A percentile compares a stretch with the other conserved stretches of the same genome.
phyloP scores from a whole-genome alignment of 2,797 vertebrate genomes.

The Etheostoma nigrum region DNA sequence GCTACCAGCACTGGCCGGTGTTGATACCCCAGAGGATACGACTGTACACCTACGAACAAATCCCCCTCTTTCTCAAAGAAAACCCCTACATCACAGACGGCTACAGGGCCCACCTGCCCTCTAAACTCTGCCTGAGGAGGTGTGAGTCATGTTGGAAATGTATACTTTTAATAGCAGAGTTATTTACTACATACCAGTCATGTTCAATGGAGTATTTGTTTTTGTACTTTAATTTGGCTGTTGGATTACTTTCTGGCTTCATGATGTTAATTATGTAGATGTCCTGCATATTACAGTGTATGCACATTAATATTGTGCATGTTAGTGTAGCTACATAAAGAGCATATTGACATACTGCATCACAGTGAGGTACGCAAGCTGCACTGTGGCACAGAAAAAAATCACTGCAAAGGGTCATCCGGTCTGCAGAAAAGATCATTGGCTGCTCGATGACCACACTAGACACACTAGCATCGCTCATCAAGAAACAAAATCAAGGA shows the following conservation, averaged over 20 bases:
- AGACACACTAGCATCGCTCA: too few relatives aligned
- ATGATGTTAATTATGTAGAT: not conserved
- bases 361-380: too few relatives aligned
- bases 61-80: constrained; percentile 94
- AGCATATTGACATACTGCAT: too few relatives aligned
- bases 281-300: not conserved
- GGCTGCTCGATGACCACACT: too few relatives aligned
- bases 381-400: too few relatives aligned
- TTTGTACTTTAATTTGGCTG: not conserved
- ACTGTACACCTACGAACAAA: constrained; percentile 96
- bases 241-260: not conserved
- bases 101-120: constrained; percentile 96
- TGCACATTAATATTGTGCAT: not conserved
- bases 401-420: too few relatives aligned
- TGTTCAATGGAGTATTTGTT: not conserved
- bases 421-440: too few relatives aligned
- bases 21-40: constrained; percentile 94
- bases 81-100: constrained; percentile 99
- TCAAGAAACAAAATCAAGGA: too few relatives aligned
- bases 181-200: not conserved
- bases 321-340: not conserved
- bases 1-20: constrained; percentile 96
- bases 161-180: not conserved
- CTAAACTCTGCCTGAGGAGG: constrained; percentile 96
- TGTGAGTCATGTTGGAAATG: constrained; percentile 52